phyloP scores from a whole-genome alignment of 2,113 vertebrate genomes.

The Callospermophilus lateralis region DNA sequence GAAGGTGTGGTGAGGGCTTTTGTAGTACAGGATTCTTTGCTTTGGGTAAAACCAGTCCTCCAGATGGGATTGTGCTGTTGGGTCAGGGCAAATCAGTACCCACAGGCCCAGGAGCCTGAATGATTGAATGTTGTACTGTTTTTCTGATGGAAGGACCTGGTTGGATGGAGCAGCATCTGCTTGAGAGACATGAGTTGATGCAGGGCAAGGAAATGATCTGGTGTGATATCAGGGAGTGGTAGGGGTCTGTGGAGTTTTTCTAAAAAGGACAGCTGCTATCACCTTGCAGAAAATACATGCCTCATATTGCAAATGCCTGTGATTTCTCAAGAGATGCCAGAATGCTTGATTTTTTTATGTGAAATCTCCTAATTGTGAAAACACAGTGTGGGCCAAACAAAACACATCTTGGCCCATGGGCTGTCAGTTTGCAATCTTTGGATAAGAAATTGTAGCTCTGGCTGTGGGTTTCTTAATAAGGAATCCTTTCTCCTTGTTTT shows the following conservation, averaged over 20 bases:
- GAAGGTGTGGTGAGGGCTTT: background rate
- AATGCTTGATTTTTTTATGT: background rate
- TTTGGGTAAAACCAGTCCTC: background rate
- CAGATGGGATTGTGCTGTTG: background rate
- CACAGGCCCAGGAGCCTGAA: background rate
- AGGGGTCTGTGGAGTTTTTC: background rate
- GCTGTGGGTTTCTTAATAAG: slow-evolving; percentile 68
- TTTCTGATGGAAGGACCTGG: background rate
- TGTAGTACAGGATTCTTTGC: background rate
- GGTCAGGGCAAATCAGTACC: background rate
- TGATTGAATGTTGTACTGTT: background rate
- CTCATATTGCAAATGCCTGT: background rate
- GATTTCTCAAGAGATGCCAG: background rate
- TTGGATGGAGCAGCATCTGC: background rate
- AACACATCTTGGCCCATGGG: slow-evolving; percentile 48
- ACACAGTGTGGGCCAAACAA: slow-evolving; percentile 45
- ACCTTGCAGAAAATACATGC: background rate
- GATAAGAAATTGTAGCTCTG: slow-evolving; percentile 41
- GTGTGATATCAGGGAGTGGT: background rate
- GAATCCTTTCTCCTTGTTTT: slow-evolving; percentile 80
- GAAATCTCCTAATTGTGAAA: slow-evolving; percentile 56
- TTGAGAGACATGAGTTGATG: background rate
- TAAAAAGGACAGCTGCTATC: background rate
- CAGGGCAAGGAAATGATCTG: background rate
- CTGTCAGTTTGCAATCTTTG: slow-evolving; percentile 57